Evolutionary conservation across 23 tunicate species (phyloP), one percentile per base, ranked within the genome.

Genomic region (Ciona savignyi): DNA sequence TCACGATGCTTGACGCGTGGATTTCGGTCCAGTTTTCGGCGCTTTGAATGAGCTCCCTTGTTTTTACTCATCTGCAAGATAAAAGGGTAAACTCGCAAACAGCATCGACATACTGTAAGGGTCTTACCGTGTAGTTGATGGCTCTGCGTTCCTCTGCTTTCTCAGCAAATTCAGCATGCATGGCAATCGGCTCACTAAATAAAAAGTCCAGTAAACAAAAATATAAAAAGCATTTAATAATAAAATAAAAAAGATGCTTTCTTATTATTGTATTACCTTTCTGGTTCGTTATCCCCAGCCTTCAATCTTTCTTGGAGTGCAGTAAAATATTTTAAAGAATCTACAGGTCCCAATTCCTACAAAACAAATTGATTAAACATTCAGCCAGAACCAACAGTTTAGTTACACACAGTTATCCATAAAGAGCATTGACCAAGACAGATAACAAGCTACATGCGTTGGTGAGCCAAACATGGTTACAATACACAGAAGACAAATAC

Each of bases 1-100:
- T 87, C 83, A 56, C 84, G 80, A 60, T 80, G 77, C 51, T 83
- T 87, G 19, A 87, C 95, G 9, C 98, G 77, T 26, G 98, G 98
- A 62, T 93, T 93, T 23, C 98, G 78, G 31, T 83, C 77, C 22
- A 81, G 61, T 64, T 93, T 93, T 75, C 79, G 62, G 31, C 81
- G 67, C 74, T 86, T 86, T 33, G 63, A 6, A 28, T 51, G 33
- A 0, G 60, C 30, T 11, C 98, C 98, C 35, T 67, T 78, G 70
- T 93, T 93, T 64, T 87, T 93, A 0, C 75, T 96, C 66, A 93
- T 93, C 95, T 93, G 85, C 34, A 80, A 72, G 2, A 56, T 35
- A 72, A 25, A 11, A 32, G 0, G 27, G 49, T 27, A 28, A 23
- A 29, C 0, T n/a, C n/a, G n/a, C n/a, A n/a, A n/a, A n/a, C n/a